Evolutionary conservation across 2,113 vertebrate genomes (phyloP).

Genomic region (Leucosticte australis): DNA sequence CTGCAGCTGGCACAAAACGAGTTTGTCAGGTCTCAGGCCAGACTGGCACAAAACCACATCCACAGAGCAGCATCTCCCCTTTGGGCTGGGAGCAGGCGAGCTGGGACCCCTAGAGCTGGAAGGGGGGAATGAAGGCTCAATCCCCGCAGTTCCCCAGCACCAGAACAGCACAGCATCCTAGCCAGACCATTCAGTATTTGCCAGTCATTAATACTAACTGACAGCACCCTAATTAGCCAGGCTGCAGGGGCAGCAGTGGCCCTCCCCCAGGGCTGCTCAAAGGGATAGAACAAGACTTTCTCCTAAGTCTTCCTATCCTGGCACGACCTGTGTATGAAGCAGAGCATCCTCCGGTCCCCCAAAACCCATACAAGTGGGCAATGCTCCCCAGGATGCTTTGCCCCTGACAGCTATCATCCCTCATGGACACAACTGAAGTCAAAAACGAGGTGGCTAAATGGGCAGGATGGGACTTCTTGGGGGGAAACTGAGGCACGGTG

Average conservation of each 20-base stretch:
- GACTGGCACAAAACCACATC: background rate
- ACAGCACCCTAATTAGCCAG: background rate
- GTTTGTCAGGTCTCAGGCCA: background rate
- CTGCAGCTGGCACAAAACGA: background rate
- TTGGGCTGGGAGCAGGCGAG: background rate
- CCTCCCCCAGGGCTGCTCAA: background rate
- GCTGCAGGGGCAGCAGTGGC: background rate
- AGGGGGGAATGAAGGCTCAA: background rate
- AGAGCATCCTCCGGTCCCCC: background rate
- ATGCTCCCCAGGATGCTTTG: background rate
- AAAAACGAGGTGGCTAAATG: background rate
- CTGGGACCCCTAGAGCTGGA: background rate
- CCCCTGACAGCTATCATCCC: background rate
- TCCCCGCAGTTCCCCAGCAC: fast-evolving
- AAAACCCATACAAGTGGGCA: background rate
- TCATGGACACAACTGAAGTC: fast-evolving
- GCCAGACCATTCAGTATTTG: background rate
- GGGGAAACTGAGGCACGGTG: background rate
- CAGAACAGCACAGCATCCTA: background rate
- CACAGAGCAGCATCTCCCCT: background rate
- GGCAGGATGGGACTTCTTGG: background rate
- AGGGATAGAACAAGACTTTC: background rate
- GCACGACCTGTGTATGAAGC: fast-evolving
- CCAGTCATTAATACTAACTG: background rate
- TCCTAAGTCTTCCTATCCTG: background rate